phyloP scores from a whole-genome alignment of 2,888 invertebrate species.

The Tanytarsus gracilentus region DNA sequence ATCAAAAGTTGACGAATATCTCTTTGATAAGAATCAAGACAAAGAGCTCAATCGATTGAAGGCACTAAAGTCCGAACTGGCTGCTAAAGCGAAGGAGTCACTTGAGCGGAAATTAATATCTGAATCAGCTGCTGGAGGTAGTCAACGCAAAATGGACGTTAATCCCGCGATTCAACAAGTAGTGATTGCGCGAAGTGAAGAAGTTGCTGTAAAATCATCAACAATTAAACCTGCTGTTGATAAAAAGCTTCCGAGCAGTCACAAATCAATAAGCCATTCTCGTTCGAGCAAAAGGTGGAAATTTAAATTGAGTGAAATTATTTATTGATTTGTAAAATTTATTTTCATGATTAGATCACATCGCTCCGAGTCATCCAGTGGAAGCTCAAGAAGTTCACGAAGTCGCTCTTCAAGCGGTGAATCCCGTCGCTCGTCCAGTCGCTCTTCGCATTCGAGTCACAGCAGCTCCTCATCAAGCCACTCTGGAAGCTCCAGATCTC shows the following conservation, averaged over 20 bases:
- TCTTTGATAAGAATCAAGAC: conserved; percentile 51
- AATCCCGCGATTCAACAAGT: neutral
- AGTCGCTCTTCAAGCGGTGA: conserved; percentile 37
- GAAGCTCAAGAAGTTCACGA: conserved; percentile 39
- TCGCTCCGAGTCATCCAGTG: conserved; percentile 36
- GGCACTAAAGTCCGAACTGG: conserved; percentile 53
- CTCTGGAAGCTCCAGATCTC: conserved; percentile 34
- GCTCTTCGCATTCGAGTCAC: conserved; percentile 33
- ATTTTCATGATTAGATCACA: conserved; percentile 14
- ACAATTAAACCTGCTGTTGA: conserved; percentile 33
- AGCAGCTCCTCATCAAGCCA: conserved; percentile 32
- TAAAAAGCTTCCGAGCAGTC: conserved; percentile 35
- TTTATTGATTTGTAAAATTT: neutral
- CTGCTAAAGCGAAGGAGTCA: conserved; percentile 61
- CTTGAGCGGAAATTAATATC: conserved; percentile 23
- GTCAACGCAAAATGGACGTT: neutral
- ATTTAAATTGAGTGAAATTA: neutral
- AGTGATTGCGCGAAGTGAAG: conserved; percentile 6
- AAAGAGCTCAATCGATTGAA: conserved; percentile 61
- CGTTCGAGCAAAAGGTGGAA: conserved; percentile 43
- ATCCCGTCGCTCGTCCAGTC: conserved; percentile 36
- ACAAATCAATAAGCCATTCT: conserved; percentile 45
- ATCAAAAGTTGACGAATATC: conserved; percentile 47
- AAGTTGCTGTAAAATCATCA: conserved; percentile 4
- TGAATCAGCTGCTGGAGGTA: neutral